These are phyloP conservation scores for Ectropis crepuscularia DNA, from an alignment of 2,888 invertebrate species.

Conservation along the genomic window DNA sequence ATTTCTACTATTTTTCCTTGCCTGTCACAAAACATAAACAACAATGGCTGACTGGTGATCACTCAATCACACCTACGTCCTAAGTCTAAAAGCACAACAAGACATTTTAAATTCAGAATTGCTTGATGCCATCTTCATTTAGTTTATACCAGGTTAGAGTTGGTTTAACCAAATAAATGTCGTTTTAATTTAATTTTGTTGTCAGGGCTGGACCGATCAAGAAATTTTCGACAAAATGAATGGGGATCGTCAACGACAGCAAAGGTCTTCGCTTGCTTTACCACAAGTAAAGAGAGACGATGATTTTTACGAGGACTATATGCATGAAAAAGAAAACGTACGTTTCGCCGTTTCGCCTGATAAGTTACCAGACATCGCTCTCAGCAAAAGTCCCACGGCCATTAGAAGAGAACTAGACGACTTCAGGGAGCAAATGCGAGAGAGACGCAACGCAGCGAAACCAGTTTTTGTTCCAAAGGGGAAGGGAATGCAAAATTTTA, in stretches of 20 bases:
- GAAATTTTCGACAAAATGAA: constrained; percentile 70
- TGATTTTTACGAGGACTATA: constrained; percentile 53
- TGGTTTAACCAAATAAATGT: background rate
- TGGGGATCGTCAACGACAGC: constrained; percentile 58
- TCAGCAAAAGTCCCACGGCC: constrained; percentile 48
- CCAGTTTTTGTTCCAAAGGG: constrained; percentile 26
- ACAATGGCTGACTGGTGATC: too few species aligned
- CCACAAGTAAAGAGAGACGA: constrained; percentile 81
- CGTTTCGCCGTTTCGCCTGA: constrained; percentile 42
- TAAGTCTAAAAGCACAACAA: too few species aligned
- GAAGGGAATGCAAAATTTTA: constrained; percentile 54
- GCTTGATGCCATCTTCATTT: too few species aligned
- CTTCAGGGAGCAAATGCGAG: constrained; percentile 11
- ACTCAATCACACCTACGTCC: too few species aligned
- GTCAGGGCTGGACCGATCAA: constrained; percentile 79
- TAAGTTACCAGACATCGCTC: constrained; percentile 69
- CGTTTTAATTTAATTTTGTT: constrained; percentile 14
- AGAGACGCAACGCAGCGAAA: constrained; percentile 4
- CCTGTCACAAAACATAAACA: too few species aligned
- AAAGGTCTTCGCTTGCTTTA: constrained; percentile 79
- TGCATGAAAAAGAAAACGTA: constrained; percentile 58
- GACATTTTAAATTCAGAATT: too few species aligned
- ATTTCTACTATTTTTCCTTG: too few species aligned
- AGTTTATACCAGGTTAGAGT: background rate
- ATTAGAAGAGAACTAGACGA: constrained; percentile 26